Conservation (phyloP, 2,797 vertebrate genomes). For the Ctenopoma multispine region DNA sequence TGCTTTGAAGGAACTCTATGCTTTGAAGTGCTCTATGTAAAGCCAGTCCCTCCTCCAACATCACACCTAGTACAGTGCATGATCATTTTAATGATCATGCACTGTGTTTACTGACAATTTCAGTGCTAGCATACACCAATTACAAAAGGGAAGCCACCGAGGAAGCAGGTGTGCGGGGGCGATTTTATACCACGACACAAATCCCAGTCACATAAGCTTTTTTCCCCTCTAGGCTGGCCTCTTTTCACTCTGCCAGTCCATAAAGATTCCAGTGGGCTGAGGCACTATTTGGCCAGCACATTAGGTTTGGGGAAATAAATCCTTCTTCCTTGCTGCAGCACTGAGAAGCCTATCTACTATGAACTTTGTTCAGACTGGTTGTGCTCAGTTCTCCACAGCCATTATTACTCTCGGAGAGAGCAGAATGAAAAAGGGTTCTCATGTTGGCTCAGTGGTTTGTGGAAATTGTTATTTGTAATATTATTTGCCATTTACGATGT, state of each 20-base stretch:
- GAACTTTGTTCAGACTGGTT: slow-evolving; percentile 59
- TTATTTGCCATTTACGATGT: not conserved
- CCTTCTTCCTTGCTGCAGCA: slow-evolving; percentile 51
- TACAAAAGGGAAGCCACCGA: slow-evolving; percentile 25
- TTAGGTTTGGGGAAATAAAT: slow-evolving; percentile 69
- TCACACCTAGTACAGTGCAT: not conserved
- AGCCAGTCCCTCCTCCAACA: not conserved
- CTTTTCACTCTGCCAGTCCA: slow-evolving; percentile 67
- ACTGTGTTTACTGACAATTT: not conserved
- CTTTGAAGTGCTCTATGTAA: not conserved
- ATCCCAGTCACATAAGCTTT: slow-evolving; percentile 49
- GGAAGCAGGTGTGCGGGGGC: slow-evolving; percentile 46
- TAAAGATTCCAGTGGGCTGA: slow-evolving; percentile 79
- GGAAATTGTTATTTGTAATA: slow-evolving; percentile 7
- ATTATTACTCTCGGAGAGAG: slow-evolving; percentile 28
- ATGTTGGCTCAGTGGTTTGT: slow-evolving; percentile 10
- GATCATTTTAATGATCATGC: not conserved
- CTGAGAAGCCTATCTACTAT: slow-evolving; percentile 51
- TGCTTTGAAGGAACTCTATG: not conserved
- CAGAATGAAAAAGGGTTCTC: not conserved
- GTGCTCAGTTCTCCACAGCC: slow-evolving; percentile 33
- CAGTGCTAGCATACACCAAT: not conserved
- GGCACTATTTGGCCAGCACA: slow-evolving; percentile 71
- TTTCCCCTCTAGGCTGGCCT: slow-evolving; percentile 56
- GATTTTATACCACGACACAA: slow-evolving; percentile 38